Base-by-base conservation (phyloP, 2,888 invertebrate genomes). In the Drosophila nr. perissopoda region DNA sequence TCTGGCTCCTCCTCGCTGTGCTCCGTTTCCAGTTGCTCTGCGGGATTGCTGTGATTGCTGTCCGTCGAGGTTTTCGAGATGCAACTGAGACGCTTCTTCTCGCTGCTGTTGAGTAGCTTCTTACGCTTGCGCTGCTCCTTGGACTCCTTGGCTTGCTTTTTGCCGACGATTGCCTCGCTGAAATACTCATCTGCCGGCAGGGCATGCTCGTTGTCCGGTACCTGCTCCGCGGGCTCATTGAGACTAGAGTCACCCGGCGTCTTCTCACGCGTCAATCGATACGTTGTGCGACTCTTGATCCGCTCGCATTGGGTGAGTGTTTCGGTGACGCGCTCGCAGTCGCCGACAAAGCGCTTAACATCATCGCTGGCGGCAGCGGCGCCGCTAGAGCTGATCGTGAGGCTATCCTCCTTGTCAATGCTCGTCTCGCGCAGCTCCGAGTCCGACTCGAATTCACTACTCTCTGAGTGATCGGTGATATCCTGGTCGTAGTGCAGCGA, bases 161-260 rank as follows among this genome's bases (percentile, higher is more conserved):
- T 86, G 53, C 78, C 80, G 1, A 54, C 42, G 8, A 40, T 57
- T 18, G 66, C 58, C 25, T 90, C 87, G 10, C 94, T 94, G 78
- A 96, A 96, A 82, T 95, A 96, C 69, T 96, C 96, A 80, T 96
- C 96, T 0, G 96, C 96, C 0, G 95, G 82, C 62, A 92, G 94
- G 0, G 95, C 95, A 62, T 95, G 94, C 18, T 95, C 93, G 76
- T 95, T 95, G 11, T 84, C 87, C 4, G 21, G 82, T 91, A 54
- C 76, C 57, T 77, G 89, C 0, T 89, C 87, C 18, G 90, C 85
- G 1, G 69, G 48, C 18, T 76, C 73, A 33, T 86, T 76, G 1
- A 87, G 65, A 56, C 88, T 90, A 1, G 68, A 73, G 29, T 87
- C 91, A 0, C 90, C 91, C 0, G 91, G 91, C 0, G 90, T 89